Percentiles rank a stretch among this genome's conserved stretches.
These are phyloP conservation scores for Epistrophe eligans DNA, from an alignment of 2,888 invertebrate genomes.

Conservation along the genomic window DNA sequence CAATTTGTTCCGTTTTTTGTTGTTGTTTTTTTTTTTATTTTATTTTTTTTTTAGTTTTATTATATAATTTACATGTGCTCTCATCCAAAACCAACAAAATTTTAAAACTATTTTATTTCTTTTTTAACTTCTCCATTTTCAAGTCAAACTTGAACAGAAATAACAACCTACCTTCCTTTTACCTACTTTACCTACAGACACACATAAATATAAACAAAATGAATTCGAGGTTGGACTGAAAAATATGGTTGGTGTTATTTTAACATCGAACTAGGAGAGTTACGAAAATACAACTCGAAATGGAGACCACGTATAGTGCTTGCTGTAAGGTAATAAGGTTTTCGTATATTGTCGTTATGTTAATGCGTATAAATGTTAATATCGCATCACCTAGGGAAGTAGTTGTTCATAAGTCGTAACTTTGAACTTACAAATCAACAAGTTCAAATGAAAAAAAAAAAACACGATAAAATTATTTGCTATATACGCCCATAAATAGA, in stretches of 20 bases:
- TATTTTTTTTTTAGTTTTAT: background rate
- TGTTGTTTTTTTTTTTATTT: no score
- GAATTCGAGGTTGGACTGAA: slow-evolving; percentile 17
- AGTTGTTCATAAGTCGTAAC: background rate
- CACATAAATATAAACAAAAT: background rate
- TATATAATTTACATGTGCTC: slow-evolving; percentile 63
- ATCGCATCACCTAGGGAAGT: background rate
- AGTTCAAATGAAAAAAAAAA: slow-evolving; percentile 8
- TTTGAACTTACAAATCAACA: background rate
- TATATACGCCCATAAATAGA: background rate
- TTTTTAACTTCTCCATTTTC: slow-evolving; percentile 30
- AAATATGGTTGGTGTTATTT: slow-evolving; percentile 13
- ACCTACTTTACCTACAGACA: background rate
- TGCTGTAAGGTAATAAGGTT: background rate
- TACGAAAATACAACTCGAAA: slow-evolving; percentile 13
- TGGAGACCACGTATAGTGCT: slow-evolving; percentile 20
- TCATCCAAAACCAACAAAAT: slow-evolving; percentile 35
- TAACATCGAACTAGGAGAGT: slow-evolving; percentile 1
- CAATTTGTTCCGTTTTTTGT: slow-evolving; percentile 45
- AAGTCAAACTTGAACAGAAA: slow-evolving; percentile 46
- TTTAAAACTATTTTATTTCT: slow-evolving; percentile 20
- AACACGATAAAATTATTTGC: background rate
- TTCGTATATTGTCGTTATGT: slow-evolving; percentile 4
- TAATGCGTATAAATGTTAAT: slow-evolving; percentile 14
- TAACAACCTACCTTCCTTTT: background rate